Evolutionary conservation across 64 coral and sea anemone species (phyloP).

Genomic region (Stichodactyla helianthus): DNA sequence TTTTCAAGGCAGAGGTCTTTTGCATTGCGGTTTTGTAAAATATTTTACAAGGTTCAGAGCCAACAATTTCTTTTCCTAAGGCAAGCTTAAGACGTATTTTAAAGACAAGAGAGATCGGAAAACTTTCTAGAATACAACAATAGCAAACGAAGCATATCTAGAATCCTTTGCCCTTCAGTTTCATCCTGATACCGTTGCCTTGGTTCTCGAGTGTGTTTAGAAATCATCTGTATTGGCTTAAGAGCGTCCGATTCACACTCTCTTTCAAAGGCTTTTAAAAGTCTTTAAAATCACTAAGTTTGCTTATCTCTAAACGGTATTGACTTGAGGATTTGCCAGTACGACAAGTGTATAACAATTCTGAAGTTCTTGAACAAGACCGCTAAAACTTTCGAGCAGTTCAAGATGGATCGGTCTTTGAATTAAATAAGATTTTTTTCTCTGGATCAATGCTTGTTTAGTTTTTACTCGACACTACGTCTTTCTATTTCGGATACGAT

Average conservation of each 20-base stretch:
- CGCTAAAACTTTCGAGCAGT: not conserved
- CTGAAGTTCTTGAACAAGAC: not conserved
- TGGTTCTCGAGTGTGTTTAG: not conserved
- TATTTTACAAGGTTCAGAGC: not conserved
- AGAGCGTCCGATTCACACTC: not conserved
- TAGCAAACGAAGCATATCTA: not conserved
- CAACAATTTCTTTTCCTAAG: not conserved
- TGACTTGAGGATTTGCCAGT: not conserved
- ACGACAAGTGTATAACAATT: not conserved
- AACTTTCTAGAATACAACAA: not conserved
- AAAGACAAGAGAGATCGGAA: not conserved
- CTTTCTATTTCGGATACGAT: not conserved
- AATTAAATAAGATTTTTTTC: not conserved
- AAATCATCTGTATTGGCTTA: not conserved
- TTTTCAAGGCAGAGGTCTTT: not conserved
- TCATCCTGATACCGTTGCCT: not conserved
- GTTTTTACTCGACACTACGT: not conserved
- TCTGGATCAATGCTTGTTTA: not conserved
- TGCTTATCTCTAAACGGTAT: not conserved
- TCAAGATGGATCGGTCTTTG: not conserved
- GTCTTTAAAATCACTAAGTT: not conserved
- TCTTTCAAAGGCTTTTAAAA: not conserved
- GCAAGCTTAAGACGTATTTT: not conserved
- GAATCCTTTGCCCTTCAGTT: not conserved
- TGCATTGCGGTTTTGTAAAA: not conserved